Percentiles rank a stretch among this genome's conserved stretches.
phyloP scores from a whole-genome alignment of 2,888 invertebrate genomes.

The Scaptomyza parva region DNA sequence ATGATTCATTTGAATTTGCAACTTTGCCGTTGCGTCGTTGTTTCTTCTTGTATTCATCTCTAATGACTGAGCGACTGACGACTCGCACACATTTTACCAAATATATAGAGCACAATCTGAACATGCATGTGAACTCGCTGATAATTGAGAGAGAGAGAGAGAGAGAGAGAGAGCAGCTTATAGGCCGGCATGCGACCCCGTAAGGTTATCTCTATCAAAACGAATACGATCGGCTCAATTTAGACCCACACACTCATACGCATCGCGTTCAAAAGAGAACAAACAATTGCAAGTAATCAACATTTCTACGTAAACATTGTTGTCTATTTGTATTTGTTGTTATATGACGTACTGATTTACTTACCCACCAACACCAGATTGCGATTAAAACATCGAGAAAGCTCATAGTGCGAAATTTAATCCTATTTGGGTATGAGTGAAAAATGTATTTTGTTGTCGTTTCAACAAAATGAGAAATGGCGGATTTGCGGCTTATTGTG shows the following conservation, averaged over 20 bases:
- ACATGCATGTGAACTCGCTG: not conserved
- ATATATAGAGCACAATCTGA: slow-evolving; percentile 9
- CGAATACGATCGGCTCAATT: slow-evolving; percentile 11
- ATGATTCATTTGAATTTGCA: slow-evolving; percentile 15
- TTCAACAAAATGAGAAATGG: not conserved
- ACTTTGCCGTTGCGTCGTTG: slow-evolving; percentile 10
- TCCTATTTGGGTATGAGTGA: not conserved
- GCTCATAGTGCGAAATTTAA: slow-evolving; percentile 1
- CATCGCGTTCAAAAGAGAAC: not conserved
- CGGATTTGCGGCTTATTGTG: not conserved
- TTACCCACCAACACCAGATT: slow-evolving; percentile 6
- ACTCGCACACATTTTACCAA: not conserved
- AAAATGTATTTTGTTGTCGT: not conserved
- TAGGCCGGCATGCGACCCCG: slow-evolving; percentile 17
- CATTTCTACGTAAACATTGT: not conserved
- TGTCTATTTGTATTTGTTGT: not conserved
- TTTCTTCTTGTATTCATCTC: slow-evolving; percentile 10
- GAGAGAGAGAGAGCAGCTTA: slow-evolving; percentile 7
- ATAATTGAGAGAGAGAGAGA: too few species aligned
- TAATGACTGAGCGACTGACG: slow-evolving; percentile 26
- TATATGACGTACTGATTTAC: not conserved
- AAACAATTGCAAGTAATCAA: slow-evolving; percentile 3
- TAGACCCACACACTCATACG: slow-evolving; percentile 5
- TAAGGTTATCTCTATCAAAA: slow-evolving; percentile 38
- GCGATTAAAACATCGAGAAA: not conserved